Evolutionary conservation across 2,797 vertebrate genomes (phyloP), one percentile per base, ranked within the genome.

Genomic region (Chelmon rostratus): DNA sequence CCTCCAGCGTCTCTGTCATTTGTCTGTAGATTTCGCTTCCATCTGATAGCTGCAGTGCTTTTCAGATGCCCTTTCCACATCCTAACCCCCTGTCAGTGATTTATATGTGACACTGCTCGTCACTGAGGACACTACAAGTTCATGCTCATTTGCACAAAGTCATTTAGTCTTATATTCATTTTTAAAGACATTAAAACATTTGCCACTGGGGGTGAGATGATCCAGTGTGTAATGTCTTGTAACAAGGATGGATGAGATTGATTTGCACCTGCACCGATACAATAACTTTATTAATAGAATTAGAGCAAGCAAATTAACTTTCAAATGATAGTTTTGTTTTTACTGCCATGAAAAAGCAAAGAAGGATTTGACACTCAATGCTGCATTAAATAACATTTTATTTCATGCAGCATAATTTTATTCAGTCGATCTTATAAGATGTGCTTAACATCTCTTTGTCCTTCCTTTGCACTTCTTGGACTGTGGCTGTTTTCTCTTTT

Each of bases 11-110:
- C 77, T 87, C 70, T 85, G 79, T 91, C 90, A 89, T 93, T 92
- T 91, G 89, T 93, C 93, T 94, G 86, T 88, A 77, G 75, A 83
- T 79, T 89, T 91, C 73, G 81, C 73, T 86, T 89, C 78, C 73
- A 88, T 89, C 83, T 86, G 90, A 93, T 89, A 83, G 84, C 68
- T 70, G 66, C 67, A 35, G 49, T 81, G 46, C 80, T 85, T 80
- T 89, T 85, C 67, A 72, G 63, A 86, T 78, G 88, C 88, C 87
- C 90, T 88, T 86, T 89, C 75, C 80, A 62, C 69, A 8, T 84
- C 85, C 87, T 86, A 73, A 65, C 47, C 78, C 84, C 69, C 64
- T 56, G 66, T 80, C 83, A 83, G 81, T 91, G 89, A 92, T 92
- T 91, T 91, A 92, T 90, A 81, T 59, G 67, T 57, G 79, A 85